Percentiles rank a stretch among this genome's conserved stretches.
phyloP scores from a whole-genome alignment of 1,140 invertebrate species.

The Lasioglossum baleicum region DNA sequence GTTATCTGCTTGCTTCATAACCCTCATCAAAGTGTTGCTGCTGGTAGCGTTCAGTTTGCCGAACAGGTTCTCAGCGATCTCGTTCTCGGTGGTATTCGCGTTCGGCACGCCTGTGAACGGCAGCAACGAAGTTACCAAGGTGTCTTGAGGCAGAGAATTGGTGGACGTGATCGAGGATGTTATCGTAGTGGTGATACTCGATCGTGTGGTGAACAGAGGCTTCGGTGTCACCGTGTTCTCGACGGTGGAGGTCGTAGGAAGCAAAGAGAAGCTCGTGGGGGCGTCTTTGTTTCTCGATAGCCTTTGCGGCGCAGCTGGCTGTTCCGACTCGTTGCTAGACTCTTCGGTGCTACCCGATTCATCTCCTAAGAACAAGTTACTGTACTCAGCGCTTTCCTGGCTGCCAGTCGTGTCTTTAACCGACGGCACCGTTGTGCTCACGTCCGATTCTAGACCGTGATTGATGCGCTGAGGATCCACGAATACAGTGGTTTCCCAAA shows the following conservation, averaged over 20 bases:
- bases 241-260: slow-evolving; percentile 60
- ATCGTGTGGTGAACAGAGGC: slow-evolving; percentile 66
- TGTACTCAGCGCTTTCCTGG: slow-evolving; percentile 35
- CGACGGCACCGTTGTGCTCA: slow-evolving; percentile 53
- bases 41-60: slow-evolving; percentile 87
- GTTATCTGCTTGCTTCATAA: slow-evolving; percentile 89
- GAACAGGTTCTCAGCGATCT: slow-evolving; percentile 85
- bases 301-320: background rate
- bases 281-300: slow-evolving; percentile 69
- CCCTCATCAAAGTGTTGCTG: slow-evolving; percentile 86
- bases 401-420: slow-evolving; percentile 6
- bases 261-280: slow-evolving; percentile 74
- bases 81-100: slow-evolving; percentile 39
- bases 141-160: slow-evolving; percentile 51
- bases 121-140: slow-evolving; percentile 14
- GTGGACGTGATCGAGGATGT: slow-evolving; percentile 68
- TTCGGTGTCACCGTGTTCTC: slow-evolving; percentile 69
- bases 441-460: slow-evolving; percentile 81
- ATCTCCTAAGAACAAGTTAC: slow-evolving; percentile 49
- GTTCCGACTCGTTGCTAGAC: slow-evolving; percentile 41
- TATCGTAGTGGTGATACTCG: slow-evolving; percentile 70
- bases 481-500: slow-evolving; percentile 84
- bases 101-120: slow-evolving; percentile 13
- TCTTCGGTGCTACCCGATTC: background rate
- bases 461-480: slow-evolving; percentile 87